Percentiles rank a stretch among this genome's conserved stretches.
Conservation (phyloP, 1,140 invertebrate species). For the Apis dorsata region DNA sequence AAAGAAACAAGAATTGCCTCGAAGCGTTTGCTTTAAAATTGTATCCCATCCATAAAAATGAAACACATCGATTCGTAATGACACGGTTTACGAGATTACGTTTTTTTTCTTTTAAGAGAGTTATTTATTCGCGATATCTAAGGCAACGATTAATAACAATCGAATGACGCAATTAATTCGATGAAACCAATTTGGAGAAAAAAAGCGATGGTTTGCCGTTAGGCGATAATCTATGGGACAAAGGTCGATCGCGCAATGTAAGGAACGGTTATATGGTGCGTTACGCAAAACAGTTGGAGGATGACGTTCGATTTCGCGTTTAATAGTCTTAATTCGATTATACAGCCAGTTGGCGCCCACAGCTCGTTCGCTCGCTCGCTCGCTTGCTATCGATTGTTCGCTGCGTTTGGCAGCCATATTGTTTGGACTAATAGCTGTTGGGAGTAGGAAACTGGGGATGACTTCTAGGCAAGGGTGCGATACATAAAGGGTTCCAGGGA, state of each 20-base stretch:
- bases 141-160: not conserved
- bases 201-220: not conserved
- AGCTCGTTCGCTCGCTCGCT: conserved; percentile 20
- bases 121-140: too few relatives aligned
- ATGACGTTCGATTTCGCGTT: conserved; percentile 35
- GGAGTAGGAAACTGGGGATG: conserved; percentile 70
- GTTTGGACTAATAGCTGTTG: conserved; percentile 78
- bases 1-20: too few relatives aligned
- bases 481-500: conserved; percentile 56
- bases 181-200: not conserved
- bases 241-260: not conserved
- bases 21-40: too few relatives aligned
- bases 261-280: too few relatives aligned
- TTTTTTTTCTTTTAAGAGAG: too few relatives aligned
- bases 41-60: too few relatives aligned
- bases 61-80: too few relatives aligned
- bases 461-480: conserved; percentile 60
- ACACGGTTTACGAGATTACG: too few relatives aligned
- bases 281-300: conserved; percentile 10
- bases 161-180: not conserved
- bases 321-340: conserved; percentile 73
- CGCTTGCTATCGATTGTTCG: conserved; percentile 73
- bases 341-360: conserved; percentile 62
- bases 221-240: not conserved
- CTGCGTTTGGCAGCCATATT: conserved; percentile 78